These are phyloP conservation scores for Mesoclemmys tuberculata DNA, from an alignment of 2,113 vertebrate genomes.

Conservation along the genomic window DNA sequence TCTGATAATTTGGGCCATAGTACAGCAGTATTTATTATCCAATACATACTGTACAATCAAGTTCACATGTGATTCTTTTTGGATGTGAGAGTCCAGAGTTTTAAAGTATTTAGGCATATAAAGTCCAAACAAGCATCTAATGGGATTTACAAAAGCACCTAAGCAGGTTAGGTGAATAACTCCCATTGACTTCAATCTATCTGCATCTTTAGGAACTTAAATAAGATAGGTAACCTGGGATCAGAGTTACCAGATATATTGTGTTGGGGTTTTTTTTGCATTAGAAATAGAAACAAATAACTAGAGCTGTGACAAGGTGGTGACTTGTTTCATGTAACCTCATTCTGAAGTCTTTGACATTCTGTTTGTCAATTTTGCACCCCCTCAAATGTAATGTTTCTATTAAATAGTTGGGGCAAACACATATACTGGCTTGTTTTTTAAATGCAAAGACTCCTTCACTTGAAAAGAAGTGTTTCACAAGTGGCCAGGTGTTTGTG, in stretches of 20 bases:
- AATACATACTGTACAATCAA: fast-evolving
- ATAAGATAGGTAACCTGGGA: background rate
- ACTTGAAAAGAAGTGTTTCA: background rate
- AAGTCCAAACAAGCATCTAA: background rate
- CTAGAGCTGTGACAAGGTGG: background rate
- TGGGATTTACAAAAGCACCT: background rate
- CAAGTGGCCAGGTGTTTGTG: background rate
- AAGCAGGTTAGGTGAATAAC: background rate
- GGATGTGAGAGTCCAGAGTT: background rate
- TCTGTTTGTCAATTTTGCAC: background rate
- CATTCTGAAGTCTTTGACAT: background rate
- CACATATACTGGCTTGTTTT: background rate
- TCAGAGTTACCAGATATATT: background rate
- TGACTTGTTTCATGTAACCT: background rate
- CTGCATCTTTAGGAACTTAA: background rate
- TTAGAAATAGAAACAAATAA: background rate
- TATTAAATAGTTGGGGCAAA: background rate
- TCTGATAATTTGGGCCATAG: background rate
- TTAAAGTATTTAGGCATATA: background rate
- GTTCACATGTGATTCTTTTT: background rate
- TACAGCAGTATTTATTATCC: background rate
- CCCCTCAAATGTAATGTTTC: constrained; percentile 5
- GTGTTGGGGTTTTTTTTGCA: background rate
- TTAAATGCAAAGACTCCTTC: background rate
- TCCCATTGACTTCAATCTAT: background rate